Base-by-base conservation (phyloP, 2,113 vertebrate genomes). In the Zootoca vivipara region DNA sequence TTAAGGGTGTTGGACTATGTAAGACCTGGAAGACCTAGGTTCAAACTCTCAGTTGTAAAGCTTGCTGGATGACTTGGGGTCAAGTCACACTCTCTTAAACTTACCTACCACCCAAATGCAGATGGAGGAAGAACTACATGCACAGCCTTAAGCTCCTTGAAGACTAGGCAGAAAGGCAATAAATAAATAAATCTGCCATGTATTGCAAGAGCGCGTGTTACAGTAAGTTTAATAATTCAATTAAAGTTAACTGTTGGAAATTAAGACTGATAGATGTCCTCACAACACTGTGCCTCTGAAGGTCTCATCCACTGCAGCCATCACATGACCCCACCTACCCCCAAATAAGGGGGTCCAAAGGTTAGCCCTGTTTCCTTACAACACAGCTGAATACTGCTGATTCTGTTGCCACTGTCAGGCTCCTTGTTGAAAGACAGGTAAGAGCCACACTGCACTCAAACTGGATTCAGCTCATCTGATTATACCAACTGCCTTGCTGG, bases 401-500 rank as follows among this genome's bases (percentile, higher is more conserved):
- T 95, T 91, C 83, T 58, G 88, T 95, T 86, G 94, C 79, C 94
- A 95, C 92, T 92, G 92, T 91, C 90, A 93, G 94, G 95, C 93
- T 94, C 94, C 92, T 95, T 94, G 97, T 95, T 97, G 96, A 98
- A 73, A 97, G 97, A 97, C 97, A 97, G 96, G 77, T 95, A 95
- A 96, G 96, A 95, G 94, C 96, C 94, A 96, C 95, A 95, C 95
- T 93, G 92, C 97, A 96, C 96, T 96, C 97, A 82, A 85, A 96
- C 97, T 93, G 93, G 95, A 95, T 95, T 96, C 95, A 92, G 96
- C 97, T 98, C 96, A 96, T 97, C 96, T 97, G 96, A 97, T 97
- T 97, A 97, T 96, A 96, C 96, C 94, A 95, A 95, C 96, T 96
- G 88, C 92, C 92, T 97, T 97, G 97, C 95, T 95, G 94, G 96